phyloP scores from a whole-genome alignment of 2,888 invertebrate genomes.

The Drosophila pseudotakahashii region DNA sequence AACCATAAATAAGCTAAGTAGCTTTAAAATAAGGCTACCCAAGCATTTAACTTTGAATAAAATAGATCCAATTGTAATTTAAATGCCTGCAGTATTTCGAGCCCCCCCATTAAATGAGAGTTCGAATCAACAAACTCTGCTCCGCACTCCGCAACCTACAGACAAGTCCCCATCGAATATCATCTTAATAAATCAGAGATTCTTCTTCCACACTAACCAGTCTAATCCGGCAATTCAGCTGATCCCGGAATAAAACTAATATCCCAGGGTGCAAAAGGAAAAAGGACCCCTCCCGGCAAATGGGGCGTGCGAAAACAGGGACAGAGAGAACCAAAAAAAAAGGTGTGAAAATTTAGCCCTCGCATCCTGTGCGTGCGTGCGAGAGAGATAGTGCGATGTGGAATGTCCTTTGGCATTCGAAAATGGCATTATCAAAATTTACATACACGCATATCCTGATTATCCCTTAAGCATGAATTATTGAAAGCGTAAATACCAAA shows the following conservation, averaged over 20 bases:
- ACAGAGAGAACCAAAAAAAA: slow-evolving; percentile 21
- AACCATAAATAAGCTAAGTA: background rate
- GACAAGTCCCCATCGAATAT: slow-evolving; percentile 5
- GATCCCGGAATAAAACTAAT: slow-evolving; percentile 43
- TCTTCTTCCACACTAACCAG: slow-evolving; percentile 5
- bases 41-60: background rate
- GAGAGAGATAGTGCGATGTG: slow-evolving; percentile 3
- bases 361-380: slow-evolving; percentile 8
- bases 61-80: slow-evolving; percentile 8
- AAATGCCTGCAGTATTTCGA: background rate
- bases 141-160: background rate
- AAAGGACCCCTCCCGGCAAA: slow-evolving; percentile 20
- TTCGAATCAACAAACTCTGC: slow-evolving; percentile 2
- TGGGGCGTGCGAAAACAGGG: slow-evolving; percentile 27
- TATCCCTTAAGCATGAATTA: slow-evolving; percentile 80
- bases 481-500: slow-evolving; percentile 80
- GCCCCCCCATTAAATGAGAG: slow-evolving; percentile 5
- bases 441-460: slow-evolving; percentile 80
- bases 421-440: slow-evolving; percentile 80
- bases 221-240: slow-evolving; percentile 33
- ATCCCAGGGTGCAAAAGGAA: slow-evolving; percentile 14
- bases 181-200: slow-evolving; percentile 33
- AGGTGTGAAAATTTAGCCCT: slow-evolving; percentile 66
- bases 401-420: slow-evolving; percentile 50
- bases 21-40: background rate